Conservation (phyloP, 2,113 vertebrate genomes). For the Neotragus moschatus region DNA sequence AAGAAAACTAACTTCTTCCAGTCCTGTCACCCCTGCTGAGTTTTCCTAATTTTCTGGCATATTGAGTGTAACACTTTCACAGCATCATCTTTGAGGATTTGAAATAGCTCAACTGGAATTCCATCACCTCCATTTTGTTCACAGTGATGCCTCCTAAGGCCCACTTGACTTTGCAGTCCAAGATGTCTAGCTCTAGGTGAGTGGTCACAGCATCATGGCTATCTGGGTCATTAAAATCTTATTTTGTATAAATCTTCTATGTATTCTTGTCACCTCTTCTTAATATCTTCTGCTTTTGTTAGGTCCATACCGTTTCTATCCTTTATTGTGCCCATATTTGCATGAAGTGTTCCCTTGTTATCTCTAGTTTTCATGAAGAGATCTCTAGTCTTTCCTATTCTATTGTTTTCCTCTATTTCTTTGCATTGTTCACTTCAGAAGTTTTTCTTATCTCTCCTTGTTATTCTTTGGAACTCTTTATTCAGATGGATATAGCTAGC, state of each 20-base stretch:
- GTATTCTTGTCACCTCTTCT: not conserved
- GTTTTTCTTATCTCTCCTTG: not conserved
- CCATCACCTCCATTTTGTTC: not conserved
- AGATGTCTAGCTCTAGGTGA: not conserved
- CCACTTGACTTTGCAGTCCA: not conserved
- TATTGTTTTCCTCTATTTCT: not conserved
- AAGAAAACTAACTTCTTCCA: not conserved
- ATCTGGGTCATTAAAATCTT: not conserved
- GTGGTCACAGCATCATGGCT: not conserved
- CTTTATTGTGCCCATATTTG: not conserved
- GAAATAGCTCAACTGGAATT: not conserved
- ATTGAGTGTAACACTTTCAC: not conserved
- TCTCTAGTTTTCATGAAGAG: not conserved
- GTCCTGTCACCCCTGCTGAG: not conserved
- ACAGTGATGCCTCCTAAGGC: not conserved
- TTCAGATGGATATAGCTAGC: not conserved
- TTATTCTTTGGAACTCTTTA: not conserved
- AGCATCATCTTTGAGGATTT: not conserved
- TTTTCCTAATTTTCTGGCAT: not conserved
- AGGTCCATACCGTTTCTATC: not conserved
- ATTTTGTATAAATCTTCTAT: not conserved
- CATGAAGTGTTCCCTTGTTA: not conserved
- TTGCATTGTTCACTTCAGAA: not conserved
- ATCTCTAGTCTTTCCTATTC: not conserved
- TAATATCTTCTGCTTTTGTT: not conserved